phyloP scores from a whole-genome alignment of 2,888 invertebrate species.

The Aradus depressus region DNA sequence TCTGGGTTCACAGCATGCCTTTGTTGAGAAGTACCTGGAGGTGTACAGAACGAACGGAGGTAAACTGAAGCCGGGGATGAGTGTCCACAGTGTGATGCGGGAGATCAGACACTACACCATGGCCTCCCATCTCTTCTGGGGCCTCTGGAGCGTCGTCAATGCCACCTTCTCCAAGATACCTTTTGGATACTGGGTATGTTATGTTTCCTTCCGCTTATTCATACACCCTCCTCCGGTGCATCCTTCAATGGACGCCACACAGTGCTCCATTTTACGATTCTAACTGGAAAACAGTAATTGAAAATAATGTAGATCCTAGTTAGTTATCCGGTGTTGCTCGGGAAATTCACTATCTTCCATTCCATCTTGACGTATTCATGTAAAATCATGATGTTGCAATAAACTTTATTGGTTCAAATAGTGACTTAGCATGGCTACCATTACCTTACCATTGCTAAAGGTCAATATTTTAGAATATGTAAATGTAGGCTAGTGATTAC shows the following conservation, averaged over 20 bases:
- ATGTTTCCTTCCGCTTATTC: background rate
- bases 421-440: no score
- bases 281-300: background rate
- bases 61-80: slow-evolving; percentile 18
- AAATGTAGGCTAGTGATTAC: no score
- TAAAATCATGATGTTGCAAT: no score
- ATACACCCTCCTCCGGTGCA: no score
- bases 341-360: no score
- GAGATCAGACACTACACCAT: slow-evolving; percentile 78
- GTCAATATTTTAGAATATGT: no score
- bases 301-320: no score
- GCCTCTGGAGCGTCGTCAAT: slow-evolving; percentile 83
- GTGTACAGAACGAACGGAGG: slow-evolving; percentile 13
- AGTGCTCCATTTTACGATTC: background rate
- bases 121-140: slow-evolving; percentile 89
- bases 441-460: no score
- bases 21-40: slow-evolving; percentile 37
- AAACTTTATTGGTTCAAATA: no score
- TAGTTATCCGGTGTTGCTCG: no score
- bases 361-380: no score
- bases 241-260: no score
- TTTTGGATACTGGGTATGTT: slow-evolving; percentile 85
- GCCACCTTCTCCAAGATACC: slow-evolving; percentile 77
- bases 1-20: slow-evolving; percentile 37
- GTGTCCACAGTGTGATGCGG: slow-evolving; percentile 40